Conservation (phyloP, 2,797 vertebrate species). For the Phataginus tricuspis region DNA sequence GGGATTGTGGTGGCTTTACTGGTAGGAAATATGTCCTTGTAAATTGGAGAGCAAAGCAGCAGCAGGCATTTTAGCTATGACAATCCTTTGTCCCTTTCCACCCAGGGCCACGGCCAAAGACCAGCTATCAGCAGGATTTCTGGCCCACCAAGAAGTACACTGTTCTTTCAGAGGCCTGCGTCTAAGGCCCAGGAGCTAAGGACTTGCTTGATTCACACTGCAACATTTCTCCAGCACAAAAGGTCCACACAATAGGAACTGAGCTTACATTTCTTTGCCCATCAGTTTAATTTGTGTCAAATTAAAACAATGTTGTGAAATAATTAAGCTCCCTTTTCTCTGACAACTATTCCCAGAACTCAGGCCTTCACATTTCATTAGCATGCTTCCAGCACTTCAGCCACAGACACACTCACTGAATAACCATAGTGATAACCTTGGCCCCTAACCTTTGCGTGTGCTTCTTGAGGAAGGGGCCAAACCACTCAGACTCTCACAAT, state of each 20-base stretch:
- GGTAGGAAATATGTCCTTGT: background rate
- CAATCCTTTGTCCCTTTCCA: background rate
- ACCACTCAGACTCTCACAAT: conserved; percentile 42
- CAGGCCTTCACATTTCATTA: conserved; percentile 47
- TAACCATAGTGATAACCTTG: conserved; percentile 69
- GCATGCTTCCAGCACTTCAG: conserved; percentile 8
- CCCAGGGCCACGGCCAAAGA: background rate
- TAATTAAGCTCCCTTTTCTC: background rate
- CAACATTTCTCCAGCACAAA: background rate
- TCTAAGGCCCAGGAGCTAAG: background rate
- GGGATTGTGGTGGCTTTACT: background rate
- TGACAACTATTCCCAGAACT: background rate
- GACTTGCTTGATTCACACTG: background rate
- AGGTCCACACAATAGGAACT: background rate
- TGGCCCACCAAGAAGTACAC: background rate
- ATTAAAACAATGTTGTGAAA: background rate
- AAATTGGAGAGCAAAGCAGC: background rate
- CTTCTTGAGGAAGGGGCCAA: conserved; percentile 52
- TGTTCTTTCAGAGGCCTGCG: background rate
- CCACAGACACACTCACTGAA: background rate
- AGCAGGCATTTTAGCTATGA: background rate
- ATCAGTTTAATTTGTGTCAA: background rate
- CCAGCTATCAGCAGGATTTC: background rate
- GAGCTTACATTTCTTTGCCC: background rate
- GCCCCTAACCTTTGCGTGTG: conserved; percentile 33